Percentiles rank a stretch among this genome's conserved stretches.
Evolutionary conservation across 2,888 invertebrate genomes (phyloP).

Genomic region (Plutella xylostella): DNA sequence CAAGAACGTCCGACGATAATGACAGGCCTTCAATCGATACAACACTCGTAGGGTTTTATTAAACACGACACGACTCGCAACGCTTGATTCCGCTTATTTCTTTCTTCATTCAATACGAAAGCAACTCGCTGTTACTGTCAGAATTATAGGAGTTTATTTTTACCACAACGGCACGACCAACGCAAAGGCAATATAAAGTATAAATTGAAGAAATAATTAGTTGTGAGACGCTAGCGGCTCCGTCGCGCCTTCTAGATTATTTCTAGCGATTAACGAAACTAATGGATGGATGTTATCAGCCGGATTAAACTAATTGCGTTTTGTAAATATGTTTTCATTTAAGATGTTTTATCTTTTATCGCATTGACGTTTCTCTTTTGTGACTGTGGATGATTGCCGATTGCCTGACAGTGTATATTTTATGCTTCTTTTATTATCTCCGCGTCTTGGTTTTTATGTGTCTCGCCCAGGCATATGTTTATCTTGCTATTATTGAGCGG

Average conservation of each 20-base stretch:
- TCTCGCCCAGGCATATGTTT: neutral
- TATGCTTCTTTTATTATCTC: neutral
- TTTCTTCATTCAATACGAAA: slow-evolving; percentile 1
- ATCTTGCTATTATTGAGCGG: neutral
- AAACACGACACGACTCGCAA: too few species aligned
- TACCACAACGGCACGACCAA: slow-evolving; percentile 19
- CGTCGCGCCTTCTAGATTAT: slow-evolving; percentile 26
- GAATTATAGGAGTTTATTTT: slow-evolving; percentile 13
- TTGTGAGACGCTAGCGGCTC: slow-evolving; percentile 21
- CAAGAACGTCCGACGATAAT: too few species aligned
- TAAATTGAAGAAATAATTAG: slow-evolving; percentile 34
- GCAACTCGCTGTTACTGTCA: neutral
- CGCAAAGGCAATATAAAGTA: slow-evolving; percentile 26
- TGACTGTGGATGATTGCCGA: neutral
- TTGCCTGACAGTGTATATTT: neutral
- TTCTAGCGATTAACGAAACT: slow-evolving; percentile 32
- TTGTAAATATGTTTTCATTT: slow-evolving; percentile 36
- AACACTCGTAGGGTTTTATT: too few species aligned
- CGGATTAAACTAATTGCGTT: slow-evolving; percentile 47
- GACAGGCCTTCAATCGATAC: too few species aligned
- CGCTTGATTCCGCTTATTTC: too few species aligned
- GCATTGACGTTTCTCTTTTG: neutral
- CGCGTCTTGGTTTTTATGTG: neutral
- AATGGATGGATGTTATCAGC: slow-evolving; percentile 44
- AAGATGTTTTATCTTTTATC: slow-evolving; percentile 4